A percentile compares a stretch with the other conserved stretches of the same genome.
Conservation (phyloP, 2,113 vertebrate species). For the Peucedramus taeniatus region DNA sequence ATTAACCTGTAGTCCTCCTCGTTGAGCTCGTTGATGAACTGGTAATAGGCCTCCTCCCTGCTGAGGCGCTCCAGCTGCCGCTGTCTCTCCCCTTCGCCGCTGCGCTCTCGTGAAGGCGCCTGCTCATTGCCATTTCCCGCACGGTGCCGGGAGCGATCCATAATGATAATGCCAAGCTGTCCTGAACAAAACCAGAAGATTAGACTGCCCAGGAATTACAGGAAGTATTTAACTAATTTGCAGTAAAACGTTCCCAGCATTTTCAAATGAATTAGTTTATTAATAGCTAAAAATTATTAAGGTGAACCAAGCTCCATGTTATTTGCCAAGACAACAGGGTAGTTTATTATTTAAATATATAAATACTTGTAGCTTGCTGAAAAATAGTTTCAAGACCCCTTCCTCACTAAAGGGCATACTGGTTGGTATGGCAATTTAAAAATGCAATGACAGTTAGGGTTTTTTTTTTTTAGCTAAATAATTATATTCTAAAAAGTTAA, state of each 20-base stretch:
- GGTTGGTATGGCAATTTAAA: background rate
- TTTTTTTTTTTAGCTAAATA: background rate
- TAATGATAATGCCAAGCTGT: conserved; percentile 19
- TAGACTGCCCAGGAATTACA: background rate
- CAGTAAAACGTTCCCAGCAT: background rate
- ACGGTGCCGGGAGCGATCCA: conserved; percentile 62
- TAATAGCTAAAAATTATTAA: conserved; percentile 4
- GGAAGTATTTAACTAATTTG: background rate
- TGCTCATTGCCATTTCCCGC: conserved; percentile 37
- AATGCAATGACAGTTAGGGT: background rate
- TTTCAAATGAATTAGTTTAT: background rate
- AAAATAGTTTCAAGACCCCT: background rate
- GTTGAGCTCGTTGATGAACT: conserved; percentile 91
- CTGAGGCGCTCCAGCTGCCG: conserved; percentile 91
- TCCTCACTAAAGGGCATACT: background rate
- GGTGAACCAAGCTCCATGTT: background rate
- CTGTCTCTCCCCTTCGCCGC: conserved; percentile 77
- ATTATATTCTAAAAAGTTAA: background rate
- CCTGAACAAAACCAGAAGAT: conserved; percentile 12
- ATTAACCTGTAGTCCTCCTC: conserved; percentile 95
- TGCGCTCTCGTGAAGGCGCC: background rate
- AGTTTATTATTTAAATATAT: background rate
- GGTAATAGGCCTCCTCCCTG: conserved; percentile 95
- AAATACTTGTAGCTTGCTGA: background rate
- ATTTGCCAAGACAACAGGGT: background rate